A percentile compares a stretch with the other conserved stretches of the same genome.
These are phyloP conservation scores for Oreotrochilus melanogaster DNA, from an alignment of 2,113 vertebrate species.

Conservation along the genomic window DNA sequence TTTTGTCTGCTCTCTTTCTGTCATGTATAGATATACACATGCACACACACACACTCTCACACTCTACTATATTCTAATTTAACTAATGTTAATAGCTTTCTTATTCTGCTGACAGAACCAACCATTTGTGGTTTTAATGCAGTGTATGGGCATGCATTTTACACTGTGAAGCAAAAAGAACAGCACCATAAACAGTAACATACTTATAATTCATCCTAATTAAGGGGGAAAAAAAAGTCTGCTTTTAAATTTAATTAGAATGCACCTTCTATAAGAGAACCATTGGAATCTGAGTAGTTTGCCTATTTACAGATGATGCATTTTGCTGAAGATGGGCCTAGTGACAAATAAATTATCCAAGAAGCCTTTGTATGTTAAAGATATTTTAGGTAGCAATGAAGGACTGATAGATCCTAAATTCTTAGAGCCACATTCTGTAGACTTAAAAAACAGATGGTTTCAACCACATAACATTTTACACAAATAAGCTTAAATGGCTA, in stretches of 20 bases:
- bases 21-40: rapidly evolving
- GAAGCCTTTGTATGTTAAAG: slow-evolving; percentile 1
- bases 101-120: not conserved
- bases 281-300: slow-evolving; percentile 55
- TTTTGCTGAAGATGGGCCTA: not conserved
- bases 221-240: slow-evolving; percentile 4
- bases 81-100: not conserved
- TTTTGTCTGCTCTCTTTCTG: not conserved
- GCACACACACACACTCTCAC: rapidly evolving
- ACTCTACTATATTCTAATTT: not conserved
- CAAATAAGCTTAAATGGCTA: not conserved
- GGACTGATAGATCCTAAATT: not conserved
- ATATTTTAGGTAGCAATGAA: not conserved
- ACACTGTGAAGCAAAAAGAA: slow-evolving; percentile 31
- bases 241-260: slow-evolving; percentile 70
- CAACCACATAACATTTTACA: not conserved
- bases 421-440: not conserved
- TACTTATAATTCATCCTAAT: slow-evolving; percentile 70
- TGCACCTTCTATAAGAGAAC: slow-evolving; percentile 40
- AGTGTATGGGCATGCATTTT: slow-evolving; percentile 41
- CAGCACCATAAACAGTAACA: slow-evolving; percentile 21
- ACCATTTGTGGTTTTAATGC: slow-evolving; percentile 2
- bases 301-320: slow-evolving; percentile 33
- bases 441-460: slow-evolving; percentile 49
- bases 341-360: slow-evolving; percentile 7